phyloP scores from a whole-genome alignment of 2,888 invertebrate species.

The Thymelicus acteon region DNA sequence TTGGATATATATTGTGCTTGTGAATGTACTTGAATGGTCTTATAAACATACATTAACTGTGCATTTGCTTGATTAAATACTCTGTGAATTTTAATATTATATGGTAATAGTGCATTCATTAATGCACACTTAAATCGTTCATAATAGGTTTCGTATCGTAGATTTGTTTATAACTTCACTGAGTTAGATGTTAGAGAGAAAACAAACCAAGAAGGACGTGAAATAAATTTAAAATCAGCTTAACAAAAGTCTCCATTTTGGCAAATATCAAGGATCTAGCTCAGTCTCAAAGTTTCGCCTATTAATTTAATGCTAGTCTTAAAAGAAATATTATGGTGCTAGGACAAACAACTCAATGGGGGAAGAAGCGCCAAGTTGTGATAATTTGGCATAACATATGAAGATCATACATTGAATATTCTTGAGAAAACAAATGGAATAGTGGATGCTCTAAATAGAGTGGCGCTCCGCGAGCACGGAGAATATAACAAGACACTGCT shows the following conservation, averaged over 20 bases:
- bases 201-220: no score
- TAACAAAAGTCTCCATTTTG: conserved; percentile 26
- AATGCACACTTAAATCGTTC: no score
- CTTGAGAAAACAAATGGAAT: conserved; percentile 45
- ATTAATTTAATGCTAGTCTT: conserved; percentile 26
- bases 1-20: conserved; percentile 5
- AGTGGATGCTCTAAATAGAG: conserved; percentile 62
- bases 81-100: neutral
- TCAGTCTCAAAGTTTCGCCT: conserved; percentile 9
- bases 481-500: conserved; percentile 57
- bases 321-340: conserved; percentile 22
- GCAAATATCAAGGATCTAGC: conserved; percentile 11
- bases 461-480: conserved; percentile 57
- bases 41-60: conserved; percentile 5
- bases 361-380: conserved; percentile 41
- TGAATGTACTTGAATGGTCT: neutral
- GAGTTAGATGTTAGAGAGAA: no score
- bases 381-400: conserved; percentile 51
- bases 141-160: no score
- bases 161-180: no score
- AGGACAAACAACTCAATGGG: conserved; percentile 25
- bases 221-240: neutral
- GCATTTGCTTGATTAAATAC: conserved; percentile 2
- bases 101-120: neutral
- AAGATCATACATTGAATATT: conserved; percentile 50